These are phyloP conservation scores for Propsilocerus akamusi DNA, from an alignment of 1,140 invertebrate genomes.

Conservation along the genomic window DNA sequence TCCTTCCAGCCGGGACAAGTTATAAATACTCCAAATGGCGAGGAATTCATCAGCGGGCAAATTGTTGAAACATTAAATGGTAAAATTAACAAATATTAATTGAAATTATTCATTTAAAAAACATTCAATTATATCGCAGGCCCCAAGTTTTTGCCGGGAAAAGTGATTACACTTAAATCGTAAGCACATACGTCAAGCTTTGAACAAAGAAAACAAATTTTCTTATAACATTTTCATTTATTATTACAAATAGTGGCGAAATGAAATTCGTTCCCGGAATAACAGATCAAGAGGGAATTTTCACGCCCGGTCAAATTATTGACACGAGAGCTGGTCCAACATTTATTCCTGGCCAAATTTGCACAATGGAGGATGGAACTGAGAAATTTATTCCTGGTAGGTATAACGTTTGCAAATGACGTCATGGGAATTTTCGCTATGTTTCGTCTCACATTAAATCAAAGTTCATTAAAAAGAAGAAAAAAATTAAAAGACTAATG, in stretches of 20 bases:
- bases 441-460: no score
- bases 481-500: no score
- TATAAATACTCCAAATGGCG: conserved; percentile 43
- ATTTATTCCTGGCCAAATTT: conserved; percentile 55
- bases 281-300: conserved; percentile 47
- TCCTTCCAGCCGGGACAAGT: conserved; percentile 51
- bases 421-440: no score
- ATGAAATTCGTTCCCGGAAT: conserved; percentile 34
- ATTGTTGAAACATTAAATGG: conserved; percentile 39
- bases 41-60: conserved; percentile 59
- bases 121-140: conserved; percentile 26
- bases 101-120: neutral
- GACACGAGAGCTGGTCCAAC: conserved; percentile 50
- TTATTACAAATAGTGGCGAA: conserved; percentile 11
- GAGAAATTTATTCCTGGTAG: conserved; percentile 46
- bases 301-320: conserved; percentile 52
- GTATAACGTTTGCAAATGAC: neutral
- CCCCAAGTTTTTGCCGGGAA: conserved; percentile 49
- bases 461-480: no score
- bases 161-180: conserved; percentile 11
- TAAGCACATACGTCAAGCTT: neutral
- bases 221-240: neutral
- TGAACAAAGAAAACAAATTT: neutral
- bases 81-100: no score
- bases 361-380: conserved; percentile 46